phyloP scores from a whole-genome alignment of 2,888 invertebrate genomes.

The Osmoderma eremita region DNA sequence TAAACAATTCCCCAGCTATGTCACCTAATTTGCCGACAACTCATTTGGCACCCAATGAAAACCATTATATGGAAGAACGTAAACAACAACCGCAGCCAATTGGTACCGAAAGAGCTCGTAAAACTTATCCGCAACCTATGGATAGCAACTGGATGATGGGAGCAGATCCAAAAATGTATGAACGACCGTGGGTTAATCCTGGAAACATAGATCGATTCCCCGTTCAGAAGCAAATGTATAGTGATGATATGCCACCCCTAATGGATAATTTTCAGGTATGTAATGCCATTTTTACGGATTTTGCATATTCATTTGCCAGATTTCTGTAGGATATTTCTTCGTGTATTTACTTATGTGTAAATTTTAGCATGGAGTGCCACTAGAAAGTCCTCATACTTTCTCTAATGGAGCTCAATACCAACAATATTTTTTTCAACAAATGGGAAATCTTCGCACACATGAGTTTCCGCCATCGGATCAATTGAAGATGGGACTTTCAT shows the following conservation, averaged over 20 bases:
- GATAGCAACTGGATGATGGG: conserved; percentile 47
- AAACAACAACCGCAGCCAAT: conserved; percentile 72
- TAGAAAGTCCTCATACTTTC: conserved; percentile 56
- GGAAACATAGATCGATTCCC: conserved; percentile 52
- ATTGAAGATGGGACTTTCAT: conserved; percentile 57
- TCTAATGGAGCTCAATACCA: conserved; percentile 55
- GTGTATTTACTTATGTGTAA: no score
- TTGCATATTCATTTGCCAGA: background rate
- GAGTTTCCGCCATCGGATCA: conserved; percentile 57
- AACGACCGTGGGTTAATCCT: conserved; percentile 45
- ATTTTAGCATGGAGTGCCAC: conserved; percentile 52
- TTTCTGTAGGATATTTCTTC: no score
- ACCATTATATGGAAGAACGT: conserved; percentile 63
- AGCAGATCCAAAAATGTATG: conserved; percentile 44
- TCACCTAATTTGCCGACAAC: conserved; percentile 55
- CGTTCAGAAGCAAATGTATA: conserved; percentile 54
- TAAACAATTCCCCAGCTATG: conserved; percentile 66
- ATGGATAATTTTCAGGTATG: conserved; percentile 58
- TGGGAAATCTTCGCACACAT: conserved; percentile 53
- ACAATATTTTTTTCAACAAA: conserved; percentile 47
- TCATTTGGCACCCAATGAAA: conserved; percentile 47
- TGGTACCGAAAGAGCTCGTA: conserved; percentile 84
- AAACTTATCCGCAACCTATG: conserved; percentile 61
- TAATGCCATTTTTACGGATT: background rate
- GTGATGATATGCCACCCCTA: conserved; percentile 64